Evolutionary conservation across 1,140 invertebrate genomes (phyloP).

Genomic region (Marisa cornuarietis): DNA sequence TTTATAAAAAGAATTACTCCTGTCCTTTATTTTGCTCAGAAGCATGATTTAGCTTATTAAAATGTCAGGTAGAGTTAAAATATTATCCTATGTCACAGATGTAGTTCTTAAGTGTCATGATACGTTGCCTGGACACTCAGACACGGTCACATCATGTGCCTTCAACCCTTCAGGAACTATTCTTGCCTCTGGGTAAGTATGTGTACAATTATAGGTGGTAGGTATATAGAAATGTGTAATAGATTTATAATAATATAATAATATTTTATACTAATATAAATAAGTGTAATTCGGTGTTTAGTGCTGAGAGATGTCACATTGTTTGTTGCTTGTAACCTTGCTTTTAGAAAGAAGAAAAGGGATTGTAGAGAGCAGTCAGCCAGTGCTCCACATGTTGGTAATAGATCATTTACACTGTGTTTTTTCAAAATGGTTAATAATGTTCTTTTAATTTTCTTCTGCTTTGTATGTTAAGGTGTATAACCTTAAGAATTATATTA

Average conservation of each 20-base stretch:
- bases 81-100: slow-evolving; percentile 68
- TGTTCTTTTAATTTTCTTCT: too few species aligned
- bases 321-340: too few species aligned
- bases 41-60: not conserved
- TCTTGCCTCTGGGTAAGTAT: slow-evolving; percentile 70
- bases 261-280: not conserved
- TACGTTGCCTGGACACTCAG: slow-evolving; percentile 52
- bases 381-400: too few species aligned
- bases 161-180: slow-evolving; percentile 72
- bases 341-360: too few species aligned
- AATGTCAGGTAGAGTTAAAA: not conserved
- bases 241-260: not conserved
- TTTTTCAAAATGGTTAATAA: too few species aligned
- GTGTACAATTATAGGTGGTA: not conserved
- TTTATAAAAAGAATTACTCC: not conserved
- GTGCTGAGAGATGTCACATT: not conserved
- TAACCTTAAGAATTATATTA: too few species aligned
- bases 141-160: slow-evolving; percentile 71
- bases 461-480: too few species aligned
- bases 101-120: slow-evolving; percentile 42
- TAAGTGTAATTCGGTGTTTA: not conserved
- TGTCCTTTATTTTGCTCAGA: too few species aligned
- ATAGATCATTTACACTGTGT: too few species aligned
- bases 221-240: not conserved
- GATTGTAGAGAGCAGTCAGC: too few species aligned